A percentile compares a stretch with the other conserved stretches of the same genome.
These are phyloP conservation scores for Chiridota heheva DNA, from an alignment of 35 echinoderm and acorn worm species.

Conservation along the genomic window DNA sequence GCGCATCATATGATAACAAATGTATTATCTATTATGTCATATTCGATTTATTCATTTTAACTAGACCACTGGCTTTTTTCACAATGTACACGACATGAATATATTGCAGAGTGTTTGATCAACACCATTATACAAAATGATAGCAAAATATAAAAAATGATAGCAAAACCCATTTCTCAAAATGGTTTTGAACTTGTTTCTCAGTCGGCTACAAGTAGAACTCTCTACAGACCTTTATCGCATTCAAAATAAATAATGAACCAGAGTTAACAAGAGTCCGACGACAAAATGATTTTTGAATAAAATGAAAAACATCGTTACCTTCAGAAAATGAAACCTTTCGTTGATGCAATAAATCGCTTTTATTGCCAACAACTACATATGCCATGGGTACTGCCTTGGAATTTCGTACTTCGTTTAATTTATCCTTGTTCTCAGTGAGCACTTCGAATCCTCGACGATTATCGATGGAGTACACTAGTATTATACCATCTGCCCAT, in stretches of 20 bases:
- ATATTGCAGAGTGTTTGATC: background rate
- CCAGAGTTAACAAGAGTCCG: background rate
- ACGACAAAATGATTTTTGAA: background rate
- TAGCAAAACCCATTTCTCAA: background rate
- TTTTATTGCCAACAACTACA: constrained; percentile 72
- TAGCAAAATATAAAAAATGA: background rate
- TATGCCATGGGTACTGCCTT: constrained; percentile 75
- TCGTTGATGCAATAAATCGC: constrained; percentile 71
- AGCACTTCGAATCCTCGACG: constrained; percentile 51
- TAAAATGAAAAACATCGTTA: constrained; percentile 6
- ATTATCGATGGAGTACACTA: constrained; percentile 68
- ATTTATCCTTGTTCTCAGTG: background rate
- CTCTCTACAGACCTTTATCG: background rate
- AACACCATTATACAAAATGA: background rate
- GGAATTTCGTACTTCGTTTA: constrained; percentile 62
- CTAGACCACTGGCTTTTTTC: too few relatives aligned
- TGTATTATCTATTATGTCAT: too few relatives aligned
- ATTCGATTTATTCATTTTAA: too few relatives aligned
- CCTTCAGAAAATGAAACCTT: constrained; percentile 67
- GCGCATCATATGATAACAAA: too few relatives aligned
- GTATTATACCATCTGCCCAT: constrained; percentile 73
- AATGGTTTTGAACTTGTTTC: background rate
- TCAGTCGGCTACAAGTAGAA: background rate
- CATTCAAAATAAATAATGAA: too few relatives aligned
- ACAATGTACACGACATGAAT: too few relatives aligned